Evolutionary conservation across 2,113 vertebrate species (phyloP), one percentile per base, ranked within the genome.

Genomic region (Drymodes brunneopygia): DNA sequence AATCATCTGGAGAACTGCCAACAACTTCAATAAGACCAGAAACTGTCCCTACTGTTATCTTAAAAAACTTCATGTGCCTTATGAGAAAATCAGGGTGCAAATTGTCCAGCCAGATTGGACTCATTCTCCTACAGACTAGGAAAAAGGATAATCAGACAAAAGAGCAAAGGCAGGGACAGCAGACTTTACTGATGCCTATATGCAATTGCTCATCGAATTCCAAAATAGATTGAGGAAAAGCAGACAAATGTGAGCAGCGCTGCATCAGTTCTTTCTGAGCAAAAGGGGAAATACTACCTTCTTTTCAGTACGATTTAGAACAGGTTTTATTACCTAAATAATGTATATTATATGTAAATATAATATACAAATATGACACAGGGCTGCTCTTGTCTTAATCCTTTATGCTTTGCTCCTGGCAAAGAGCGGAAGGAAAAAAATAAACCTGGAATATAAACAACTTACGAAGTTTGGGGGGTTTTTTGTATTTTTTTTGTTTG

Each of bases 1-100:
- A 94, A 95, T 92, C 88, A 86, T 85, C 66, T 92, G 91, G 91
- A 96, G 69, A 84, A 48, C 24, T 78, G 90, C 91, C 88, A 97
- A 35, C 20, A 1, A 67, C 93, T 97, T 96, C 92, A 95, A 12
- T 90, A 61, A 92, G 93, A 88, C 69, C 70, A 95, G 85, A 94
- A 90, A 94, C 80, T 77, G 84, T 73, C 71, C 90, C 67, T 56
- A 88, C 62, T 81, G 54, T 82, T 97, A 93, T 83, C 93, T 86
- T 73, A 91, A 95, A 91, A 91, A 91, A 73, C 69, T 91, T 97
- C 47, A 72, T 88, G 69, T 48, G 53, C 69, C 7, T 12, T 87
- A 58, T 48, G 61, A 96, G 93, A 95, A 94, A 96, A 91, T 33
- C 58, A 75, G 71, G 88, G 71, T 86, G 71, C 28, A 93, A 94